Base-by-base conservation (phyloP, 1,140 invertebrate species). In the Myzus persicae region DNA sequence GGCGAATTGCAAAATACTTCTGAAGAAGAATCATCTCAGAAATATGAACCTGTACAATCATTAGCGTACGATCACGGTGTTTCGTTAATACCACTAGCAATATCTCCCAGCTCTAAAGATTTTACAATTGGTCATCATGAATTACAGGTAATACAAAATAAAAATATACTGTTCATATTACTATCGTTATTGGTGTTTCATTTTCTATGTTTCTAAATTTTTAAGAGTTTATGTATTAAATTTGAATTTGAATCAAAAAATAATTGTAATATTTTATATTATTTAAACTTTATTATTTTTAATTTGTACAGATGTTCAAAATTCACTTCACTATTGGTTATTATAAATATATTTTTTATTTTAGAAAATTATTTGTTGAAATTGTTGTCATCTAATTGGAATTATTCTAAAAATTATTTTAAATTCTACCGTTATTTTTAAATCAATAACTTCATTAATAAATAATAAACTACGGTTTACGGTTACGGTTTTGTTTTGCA, bases 31-130 rank as follows among this genome's bases (percentile, higher is more conserved):
- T 51, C 36, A 0, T 36, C 51, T 20, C 3, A 51, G 18, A 85
- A 26, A 38, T 93, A 93, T 18, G 91, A 54, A 0, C 98, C 98
- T 26, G 97, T 99, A 44, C 97, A 98, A 95, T 97, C 97, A 0
- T 95, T 98, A 67, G 96, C 96, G n/a, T 96, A 97, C 94, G 98
- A 98, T 94, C 98, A 99, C 94, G 97, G 97, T 1, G 97, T 99
- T 84, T 97, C 97, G 92, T 97, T 98, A 95, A 97, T 99, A 93
- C 98, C 95, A 96, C 44, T 85, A 14, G 36, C 42, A 11, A 31
- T 18, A 2, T 92, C 31, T 82, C 90, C 90, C 4, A 81, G 5
- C 9, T 76, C 90, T 38, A 92, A 48, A 5, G 76, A 93, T 38
- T 93, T 93, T 54, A 40, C 88, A 95, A 96, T 98, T 94, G 97